These are phyloP conservation scores for Mormyrus lacerda DNA, from an alignment of 2,113 vertebrate species.

Conservation along the genomic window DNA sequence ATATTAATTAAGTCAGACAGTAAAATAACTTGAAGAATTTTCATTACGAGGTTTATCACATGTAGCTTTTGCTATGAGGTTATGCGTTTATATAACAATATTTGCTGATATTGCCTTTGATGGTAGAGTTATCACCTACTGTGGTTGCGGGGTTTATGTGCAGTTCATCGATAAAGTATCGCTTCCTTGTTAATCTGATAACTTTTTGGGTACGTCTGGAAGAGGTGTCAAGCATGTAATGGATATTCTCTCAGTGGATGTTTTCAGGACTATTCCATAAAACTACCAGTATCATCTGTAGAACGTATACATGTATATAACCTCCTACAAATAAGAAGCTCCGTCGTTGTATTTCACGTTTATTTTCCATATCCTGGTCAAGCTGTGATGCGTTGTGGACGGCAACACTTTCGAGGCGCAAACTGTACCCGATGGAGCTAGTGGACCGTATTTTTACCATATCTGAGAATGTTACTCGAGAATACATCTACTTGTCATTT, in stretches of 20 bases:
- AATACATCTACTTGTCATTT: background rate
- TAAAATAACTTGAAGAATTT: background rate
- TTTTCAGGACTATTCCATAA: background rate
- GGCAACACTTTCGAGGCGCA: background rate
- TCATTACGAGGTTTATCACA: background rate
- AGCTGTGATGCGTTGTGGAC: background rate
- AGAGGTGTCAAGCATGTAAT: background rate
- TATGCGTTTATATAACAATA: conserved; percentile 3
- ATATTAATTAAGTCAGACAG: background rate
- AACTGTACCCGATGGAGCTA: background rate
- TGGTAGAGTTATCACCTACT: background rate
- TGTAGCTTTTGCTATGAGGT: background rate
- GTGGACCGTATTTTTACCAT: background rate
- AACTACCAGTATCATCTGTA: background rate
- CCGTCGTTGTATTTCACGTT: background rate
- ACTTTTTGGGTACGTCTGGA: conserved; percentile 7
- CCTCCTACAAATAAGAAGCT: background rate
- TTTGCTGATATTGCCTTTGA: background rate
- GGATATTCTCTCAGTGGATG: background rate
- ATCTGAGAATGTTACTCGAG: background rate
- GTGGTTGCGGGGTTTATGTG: background rate
- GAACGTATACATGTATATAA: background rate
- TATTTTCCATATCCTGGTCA: background rate
- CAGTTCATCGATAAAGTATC: background rate
- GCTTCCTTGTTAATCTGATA: conserved; percentile 1